Evolutionary conservation across 2,113 vertebrate species (phyloP), one percentile per base, ranked within the genome.

Genomic region (Perognathus longimembris): DNA sequence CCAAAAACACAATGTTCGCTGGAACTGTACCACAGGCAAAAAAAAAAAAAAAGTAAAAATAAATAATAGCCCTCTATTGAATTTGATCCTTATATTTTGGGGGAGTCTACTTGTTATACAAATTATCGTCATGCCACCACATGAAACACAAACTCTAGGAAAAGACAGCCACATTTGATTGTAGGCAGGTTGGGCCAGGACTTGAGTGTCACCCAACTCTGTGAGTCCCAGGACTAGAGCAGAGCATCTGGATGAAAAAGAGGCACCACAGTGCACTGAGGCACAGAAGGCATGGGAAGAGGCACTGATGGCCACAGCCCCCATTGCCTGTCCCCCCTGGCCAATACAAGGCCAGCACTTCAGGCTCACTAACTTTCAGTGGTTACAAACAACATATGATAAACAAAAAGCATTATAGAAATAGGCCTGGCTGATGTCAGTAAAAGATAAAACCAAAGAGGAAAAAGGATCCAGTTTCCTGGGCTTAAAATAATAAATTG

Each of bases 361-460:
- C 21, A 10, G 9, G 8, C 86, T 78, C 42, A 18, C 57, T 40
- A 36, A 70, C 64, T 15, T 32, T 54, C 6, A 6, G n/a, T 50
- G 26, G 24, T 50, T 42, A 78, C 45, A 91, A 84, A 71, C 54
- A 70, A 0, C 6, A 9, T 38, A 59, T 63, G 42, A 20, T 34
- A 78, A 85, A 78, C 73, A 91, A 77, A 70, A 8, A 45, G 32
- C 54, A 73, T 71, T 71, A 63, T 40, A 61, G 59, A 92, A 86
- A 64, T 9, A 92, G 54, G 74, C 20, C 74, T 86, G 75, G 38
- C 54, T 63, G 82, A 79, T 40, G 63, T 79, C 54, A 45, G 20
- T 20, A 36, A 26, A 42, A 64, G 54, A 79, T 64, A 73, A 79
- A 71, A 50, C 20, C 32, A 32, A 38, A 40, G 38, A 73, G 76